phyloP scores from a whole-genome alignment of 2,797 vertebrate species.

The Steatocranus sp. region DNA sequence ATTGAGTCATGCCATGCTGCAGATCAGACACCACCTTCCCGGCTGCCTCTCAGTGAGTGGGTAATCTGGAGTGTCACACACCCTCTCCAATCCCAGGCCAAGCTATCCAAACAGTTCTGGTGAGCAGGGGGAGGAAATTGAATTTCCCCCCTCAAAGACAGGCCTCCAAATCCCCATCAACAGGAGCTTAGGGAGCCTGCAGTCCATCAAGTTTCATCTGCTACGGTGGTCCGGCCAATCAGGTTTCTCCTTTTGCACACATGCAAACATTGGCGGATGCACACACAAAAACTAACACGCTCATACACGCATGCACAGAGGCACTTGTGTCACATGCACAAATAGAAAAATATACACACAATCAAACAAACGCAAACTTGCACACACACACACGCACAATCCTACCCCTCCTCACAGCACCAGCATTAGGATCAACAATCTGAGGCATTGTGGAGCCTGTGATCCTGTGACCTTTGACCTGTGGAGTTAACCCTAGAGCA shows the following conservation, averaged over 20 bases:
- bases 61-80: slow-evolving; percentile 66
- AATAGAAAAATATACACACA: slow-evolving; percentile 32
- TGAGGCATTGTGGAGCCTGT: slow-evolving; percentile 78
- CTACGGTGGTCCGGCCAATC: slow-evolving; percentile 70
- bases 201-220: slow-evolving; percentile 74
- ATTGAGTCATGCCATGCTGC: slow-evolving; percentile 50
- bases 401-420: slow-evolving; percentile 35
- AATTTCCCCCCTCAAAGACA: slow-evolving; percentile 68
- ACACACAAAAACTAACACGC: slow-evolving; percentile 9
- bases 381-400: neutral
- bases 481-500: slow-evolving; percentile 72
- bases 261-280: slow-evolving; percentile 20
- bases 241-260: slow-evolving; percentile 41
- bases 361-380: slow-evolving; percentile 41
- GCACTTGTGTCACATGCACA: neutral
- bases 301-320: neutral
- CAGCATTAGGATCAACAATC: slow-evolving; percentile 64
- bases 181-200: slow-evolving; percentile 69
- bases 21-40: slow-evolving; percentile 55
- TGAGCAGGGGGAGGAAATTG: slow-evolving; percentile 68
- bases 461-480: slow-evolving; percentile 74
- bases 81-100: slow-evolving; percentile 56
- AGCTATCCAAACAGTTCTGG: slow-evolving; percentile 65
- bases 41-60: slow-evolving; percentile 44
- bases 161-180: slow-evolving; percentile 73